Evolutionary conservation across 2,888 invertebrate species (phyloP).

Genomic region (Papilio demoleus): DNA sequence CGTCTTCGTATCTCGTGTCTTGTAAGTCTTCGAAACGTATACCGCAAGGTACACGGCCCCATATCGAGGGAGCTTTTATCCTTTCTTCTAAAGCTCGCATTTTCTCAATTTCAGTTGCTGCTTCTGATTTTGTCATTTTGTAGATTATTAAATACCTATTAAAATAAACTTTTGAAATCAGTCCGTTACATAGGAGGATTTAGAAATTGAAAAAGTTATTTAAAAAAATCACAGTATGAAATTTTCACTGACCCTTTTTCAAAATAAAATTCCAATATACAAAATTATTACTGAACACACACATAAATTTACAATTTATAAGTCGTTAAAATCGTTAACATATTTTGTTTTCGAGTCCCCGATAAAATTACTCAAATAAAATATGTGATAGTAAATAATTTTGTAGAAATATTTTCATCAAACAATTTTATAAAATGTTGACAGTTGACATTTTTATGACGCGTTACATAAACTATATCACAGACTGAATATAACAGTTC

Average conservation of each 20-base stretch:
- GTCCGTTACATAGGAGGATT: too few species aligned
- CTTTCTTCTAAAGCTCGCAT: constrained; percentile 73
- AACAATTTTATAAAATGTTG: neutral
- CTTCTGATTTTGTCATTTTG: constrained; percentile 60
- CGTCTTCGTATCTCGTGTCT: constrained; percentile 74
- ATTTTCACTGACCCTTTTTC: neutral
- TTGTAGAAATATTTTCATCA: neutral
- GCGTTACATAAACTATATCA: neutral
- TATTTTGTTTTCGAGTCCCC: neutral
- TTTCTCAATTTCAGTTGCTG: constrained; percentile 68
- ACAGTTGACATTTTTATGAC: neutral
- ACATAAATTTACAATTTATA: neutral
- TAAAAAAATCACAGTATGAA: too few species aligned
- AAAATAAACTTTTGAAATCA: neutral
- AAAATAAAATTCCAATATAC: neutral
- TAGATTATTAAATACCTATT: neutral
- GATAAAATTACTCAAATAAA: too few species aligned
- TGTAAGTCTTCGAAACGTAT: constrained; percentile 77
- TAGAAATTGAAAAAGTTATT: too few species aligned
- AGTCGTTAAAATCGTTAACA: neutral
- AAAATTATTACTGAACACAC: neutral
- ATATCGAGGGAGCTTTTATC: constrained; percentile 77
- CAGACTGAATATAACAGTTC: neutral
- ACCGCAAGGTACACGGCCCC: constrained; percentile 73
- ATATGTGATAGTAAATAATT: too few species aligned